phyloP scores from a whole-genome alignment of 2,113 vertebrate species.

The Odobenus rosmarus region DNA sequence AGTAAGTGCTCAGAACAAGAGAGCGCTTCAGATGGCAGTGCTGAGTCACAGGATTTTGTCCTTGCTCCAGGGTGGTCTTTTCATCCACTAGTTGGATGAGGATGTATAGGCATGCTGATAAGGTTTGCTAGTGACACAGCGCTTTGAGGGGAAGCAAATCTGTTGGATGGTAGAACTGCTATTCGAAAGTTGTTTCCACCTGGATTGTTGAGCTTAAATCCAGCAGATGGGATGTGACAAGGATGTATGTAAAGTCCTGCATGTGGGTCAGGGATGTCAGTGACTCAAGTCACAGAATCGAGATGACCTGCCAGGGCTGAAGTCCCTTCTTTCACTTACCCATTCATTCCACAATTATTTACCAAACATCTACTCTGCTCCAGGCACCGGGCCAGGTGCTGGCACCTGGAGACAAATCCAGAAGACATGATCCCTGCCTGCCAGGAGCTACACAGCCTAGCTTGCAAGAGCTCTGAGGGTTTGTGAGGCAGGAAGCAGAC shows the following conservation, averaged over 20 bases:
- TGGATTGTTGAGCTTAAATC: not conserved
- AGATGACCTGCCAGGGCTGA: not conserved
- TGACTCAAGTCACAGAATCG: not conserved
- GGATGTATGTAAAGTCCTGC: not conserved
- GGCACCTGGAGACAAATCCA: not conserved
- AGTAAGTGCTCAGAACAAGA: not conserved
- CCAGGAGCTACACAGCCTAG: not conserved
- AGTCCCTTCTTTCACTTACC: not conserved
- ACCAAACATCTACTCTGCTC: not conserved
- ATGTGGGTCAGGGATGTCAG: not conserved
- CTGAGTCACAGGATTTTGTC: not conserved
- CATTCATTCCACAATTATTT: not conserved
- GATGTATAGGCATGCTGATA: constrained; percentile 8
- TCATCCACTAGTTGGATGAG: not conserved
- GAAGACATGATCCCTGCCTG: not conserved
- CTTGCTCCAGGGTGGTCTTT: not conserved
- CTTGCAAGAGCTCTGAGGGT: not conserved
- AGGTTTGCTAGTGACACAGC: constrained; percentile 26
- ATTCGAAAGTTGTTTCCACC: not conserved
- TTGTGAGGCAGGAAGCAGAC: not conserved
- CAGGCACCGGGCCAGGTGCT: not conserved
- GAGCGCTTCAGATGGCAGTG: not conserved
- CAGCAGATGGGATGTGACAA: constrained; percentile 30
- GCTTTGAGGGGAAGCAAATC: constrained; percentile 23
- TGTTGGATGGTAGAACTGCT: not conserved